Percentiles rank a stretch among this genome's conserved stretches.
phyloP scores from a whole-genome alignment of 2,797 vertebrate species.

The Sebastes minor region DNA sequence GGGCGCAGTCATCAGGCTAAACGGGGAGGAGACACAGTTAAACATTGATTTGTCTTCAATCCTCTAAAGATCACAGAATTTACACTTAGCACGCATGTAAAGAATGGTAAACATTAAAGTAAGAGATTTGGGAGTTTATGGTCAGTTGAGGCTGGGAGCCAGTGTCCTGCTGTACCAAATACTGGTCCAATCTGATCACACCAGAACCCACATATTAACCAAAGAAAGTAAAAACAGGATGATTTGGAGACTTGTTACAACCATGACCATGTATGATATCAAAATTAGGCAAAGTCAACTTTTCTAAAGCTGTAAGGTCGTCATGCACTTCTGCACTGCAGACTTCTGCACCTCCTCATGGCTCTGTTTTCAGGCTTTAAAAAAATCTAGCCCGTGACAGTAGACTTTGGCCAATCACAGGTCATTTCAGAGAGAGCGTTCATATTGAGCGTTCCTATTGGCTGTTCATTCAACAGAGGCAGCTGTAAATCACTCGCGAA shows the following conservation, averaged over 20 bases:
- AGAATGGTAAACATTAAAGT: background rate
- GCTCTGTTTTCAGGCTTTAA: no score
- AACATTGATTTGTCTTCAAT: background rate
- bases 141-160: background rate
- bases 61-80: background rate
- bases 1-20: conserved; percentile 94
- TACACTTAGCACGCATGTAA: background rate
- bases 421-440: no score
- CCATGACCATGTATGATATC: background rate
- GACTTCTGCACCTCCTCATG: no score
- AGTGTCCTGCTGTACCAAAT: background rate
- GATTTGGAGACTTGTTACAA: background rate
- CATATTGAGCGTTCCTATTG: no score
- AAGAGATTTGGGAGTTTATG: background rate
- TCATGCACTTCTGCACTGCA: background rate
- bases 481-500: no score
- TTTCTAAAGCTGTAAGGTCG: background rate
- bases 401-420: no score
- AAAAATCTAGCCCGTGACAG: no score
- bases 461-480: no score
- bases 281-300: background rate
- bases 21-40: conserved; percentile 50
- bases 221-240: background rate
- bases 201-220: background rate
- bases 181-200: background rate